Percentiles rank a stretch among this genome's conserved stretches.
Conservation (phyloP, 2,113 vertebrate genomes). For the Cyprinus carpio region DNA sequence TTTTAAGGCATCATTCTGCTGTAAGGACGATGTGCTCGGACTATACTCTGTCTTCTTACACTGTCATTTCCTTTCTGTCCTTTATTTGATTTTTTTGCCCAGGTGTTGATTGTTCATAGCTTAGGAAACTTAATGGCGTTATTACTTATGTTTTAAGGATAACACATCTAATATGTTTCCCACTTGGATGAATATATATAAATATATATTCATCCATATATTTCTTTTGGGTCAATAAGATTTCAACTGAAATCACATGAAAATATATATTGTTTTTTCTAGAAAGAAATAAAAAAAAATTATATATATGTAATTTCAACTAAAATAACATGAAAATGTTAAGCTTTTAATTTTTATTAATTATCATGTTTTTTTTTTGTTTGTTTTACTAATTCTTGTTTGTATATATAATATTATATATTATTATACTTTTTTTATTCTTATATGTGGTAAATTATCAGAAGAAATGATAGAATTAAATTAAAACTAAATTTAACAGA, state of each 20-base stretch:
- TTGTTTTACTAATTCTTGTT: too few relatives aligned
- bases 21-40: neutral
- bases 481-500: neutral
- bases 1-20: slow-evolving; percentile 4
- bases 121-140: neutral
- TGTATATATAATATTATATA: too few relatives aligned
- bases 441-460: neutral
- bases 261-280: too few relatives aligned
- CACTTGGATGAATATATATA: neutral
- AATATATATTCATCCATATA: too few relatives aligned
- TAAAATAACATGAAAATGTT: too few relatives aligned
- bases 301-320: too few relatives aligned
- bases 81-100: neutral
- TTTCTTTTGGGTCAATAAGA: too few relatives aligned
- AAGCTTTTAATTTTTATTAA: too few relatives aligned
- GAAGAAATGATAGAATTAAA: neutral
- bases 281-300: too few relatives aligned
- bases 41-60: neutral
- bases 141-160: neutral
- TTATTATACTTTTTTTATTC: too few relatives aligned
- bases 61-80: neutral
- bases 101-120: neutral
- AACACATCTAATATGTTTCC: neutral
- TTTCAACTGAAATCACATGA: too few relatives aligned
- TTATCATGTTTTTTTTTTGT: too few relatives aligned